Evolutionary conservation across 2,888 invertebrate genomes (phyloP), one percentile per base, ranked within the genome.

Genomic region (Volucella inanis): DNA sequence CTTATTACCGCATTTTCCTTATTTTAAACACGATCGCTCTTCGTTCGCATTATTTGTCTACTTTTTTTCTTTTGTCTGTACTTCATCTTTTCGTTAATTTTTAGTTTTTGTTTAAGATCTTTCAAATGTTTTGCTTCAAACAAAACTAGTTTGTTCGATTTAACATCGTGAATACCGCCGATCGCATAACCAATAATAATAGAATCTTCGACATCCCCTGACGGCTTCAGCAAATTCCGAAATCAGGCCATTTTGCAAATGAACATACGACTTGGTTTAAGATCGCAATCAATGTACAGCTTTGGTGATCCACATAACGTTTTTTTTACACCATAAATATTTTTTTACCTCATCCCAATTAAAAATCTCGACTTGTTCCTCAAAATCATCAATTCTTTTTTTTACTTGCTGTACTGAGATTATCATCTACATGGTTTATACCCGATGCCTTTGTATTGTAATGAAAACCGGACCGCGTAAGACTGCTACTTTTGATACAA

Each of bases 151-250:
- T 61, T 47, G n/a, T 62, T 76, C 22, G 47, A n/a, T 59, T 54
- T 39, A 8, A 14, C 9, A 39, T 62, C 57, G 31, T 41, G 12
- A 39, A 64, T 62, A 14, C 54, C 74, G 10, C 52, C 74, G n/a
- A 74, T 57, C 41, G 65, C 52, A 31, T 76, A 76, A 39, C 45
- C 39, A 43, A 47, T 76, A 49, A 76, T 65, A 12, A 67, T 50
- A 22, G 45, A 55, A 41, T 50, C 62, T 38, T 76, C 65, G 22
- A 65, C 39, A 52, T 62, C 39, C 15, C 43, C 55, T 49, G 14
- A 49, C n/a, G 12, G 12, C 45, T n/a, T 47, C 47, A 22, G 61
- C 22, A 31, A 62, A 62, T 12, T 62, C 62, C 47, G 22, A 45
- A 47, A 62, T 62, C 47, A 62, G 62, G 10, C 47, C 62, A 47